phyloP scores from a whole-genome alignment of 2,888 invertebrate genomes.

The Aethes cnicana region DNA sequence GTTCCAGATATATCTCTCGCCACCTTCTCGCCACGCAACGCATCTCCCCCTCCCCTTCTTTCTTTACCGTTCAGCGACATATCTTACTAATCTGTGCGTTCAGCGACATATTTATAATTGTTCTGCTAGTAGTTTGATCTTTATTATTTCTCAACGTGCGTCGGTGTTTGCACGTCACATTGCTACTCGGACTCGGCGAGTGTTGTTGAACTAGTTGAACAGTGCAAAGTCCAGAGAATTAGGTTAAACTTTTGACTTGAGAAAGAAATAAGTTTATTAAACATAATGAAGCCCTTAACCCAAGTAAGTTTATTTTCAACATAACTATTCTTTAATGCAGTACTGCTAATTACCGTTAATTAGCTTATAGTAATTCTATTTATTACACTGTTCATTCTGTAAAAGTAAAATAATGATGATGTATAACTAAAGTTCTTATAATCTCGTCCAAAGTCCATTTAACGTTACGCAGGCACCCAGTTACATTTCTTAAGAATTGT shows the following conservation, averaged over 20 bases:
- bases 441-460: constrained; percentile 47
- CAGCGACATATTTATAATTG: too few species aligned
- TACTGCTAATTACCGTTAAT: too few species aligned
- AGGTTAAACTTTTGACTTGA: background rate
- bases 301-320: constrained; percentile 54
- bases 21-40: too few species aligned
- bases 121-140: background rate
- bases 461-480: background rate
- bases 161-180: constrained; percentile 6
- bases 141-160: background rate
- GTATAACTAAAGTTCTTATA: too few species aligned
- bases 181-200: background rate
- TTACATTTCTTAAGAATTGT: too few species aligned
- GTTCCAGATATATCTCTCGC: too few species aligned
- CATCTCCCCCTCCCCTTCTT: too few species aligned
- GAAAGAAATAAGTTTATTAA: background rate
- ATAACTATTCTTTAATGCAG: background rate
- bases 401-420: too few species aligned
- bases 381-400: too few species aligned
- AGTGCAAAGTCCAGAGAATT: constrained; percentile 26
- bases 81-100: too few species aligned
- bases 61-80: too few species aligned
- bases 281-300: constrained; percentile 57
- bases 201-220: constrained; percentile 6
- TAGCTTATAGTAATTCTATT: too few species aligned